Evolutionary conservation across 2,888 invertebrate genomes (phyloP), one percentile per base, ranked within the genome.

Genomic region (Caprella mutica): DNA sequence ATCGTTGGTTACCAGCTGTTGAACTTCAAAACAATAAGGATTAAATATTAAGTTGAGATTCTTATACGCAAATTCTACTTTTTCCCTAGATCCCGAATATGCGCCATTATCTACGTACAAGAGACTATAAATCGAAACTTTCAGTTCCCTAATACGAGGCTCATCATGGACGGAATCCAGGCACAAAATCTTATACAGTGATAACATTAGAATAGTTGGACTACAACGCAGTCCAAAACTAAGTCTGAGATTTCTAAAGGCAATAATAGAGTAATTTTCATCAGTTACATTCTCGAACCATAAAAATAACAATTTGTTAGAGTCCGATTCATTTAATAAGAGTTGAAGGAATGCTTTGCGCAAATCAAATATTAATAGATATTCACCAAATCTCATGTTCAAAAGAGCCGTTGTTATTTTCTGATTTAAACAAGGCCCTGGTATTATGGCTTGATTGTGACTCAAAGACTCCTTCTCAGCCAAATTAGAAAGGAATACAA

Each of bases 181-280:
- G 8, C 35, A 24, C 5, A 51, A 27, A 9, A 51, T 51, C 5
- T 51, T 38, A n/a, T 33, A 9, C 39, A 51, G 17, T 12, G 35
- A 33, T 5, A 51, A n/a, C 51, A 51, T 51, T n/a, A 51, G 39
- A 2, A 51, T 23, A 12, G 51, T 35, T 1, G 51, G 51, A 6
- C 23, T 39, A 19, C 51, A 51, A 5, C 51, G 35, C 14, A 35
- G 9, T 14, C 51, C 51, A 51, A 51, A 51, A 27, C 35, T 38
- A 8, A 51, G 14, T 24, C 52, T 35, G 6, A 33, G 21, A 39
- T 52, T 52, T 19, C 35, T 1, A 23, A 39, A 40, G 17, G 21
- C 8, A 23, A 52, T 39, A 8, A 52, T n/a, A 21, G 51, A 51
- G 21, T 23, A 52, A 35, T 40, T 29, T 8, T 24, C 26, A 24